Conservation (phyloP, 92 coral and sea anemone species). For the Umimayanthus kanabou region DNA sequence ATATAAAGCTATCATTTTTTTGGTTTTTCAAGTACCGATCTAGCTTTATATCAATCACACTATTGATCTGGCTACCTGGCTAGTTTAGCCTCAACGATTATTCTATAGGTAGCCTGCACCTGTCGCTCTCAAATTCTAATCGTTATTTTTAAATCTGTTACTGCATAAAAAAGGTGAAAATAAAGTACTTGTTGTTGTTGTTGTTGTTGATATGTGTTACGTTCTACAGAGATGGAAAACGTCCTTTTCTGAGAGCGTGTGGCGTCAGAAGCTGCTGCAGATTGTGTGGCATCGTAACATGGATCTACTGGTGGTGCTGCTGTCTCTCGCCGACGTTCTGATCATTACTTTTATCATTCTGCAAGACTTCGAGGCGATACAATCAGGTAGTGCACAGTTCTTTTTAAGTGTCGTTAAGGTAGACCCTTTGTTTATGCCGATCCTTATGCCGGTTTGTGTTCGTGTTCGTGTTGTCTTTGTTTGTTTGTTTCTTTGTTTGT, state of each 20-base stretch:
- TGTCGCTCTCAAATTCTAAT: too few species aligned
- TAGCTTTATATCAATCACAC: too few species aligned
- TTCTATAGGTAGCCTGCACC: too few species aligned
- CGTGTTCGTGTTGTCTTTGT: not conserved
- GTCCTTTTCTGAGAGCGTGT: constrained; percentile 27
- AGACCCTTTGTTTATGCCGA: too few species aligned
- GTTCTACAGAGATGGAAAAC: constrained; percentile 37
- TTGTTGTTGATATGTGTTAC: not conserved
- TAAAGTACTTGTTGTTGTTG: too few species aligned
- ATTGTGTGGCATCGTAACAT: constrained; percentile 13
- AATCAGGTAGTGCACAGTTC: not conserved
- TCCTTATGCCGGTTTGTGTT: too few species aligned
- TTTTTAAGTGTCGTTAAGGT: not conserved
- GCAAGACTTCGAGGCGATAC: constrained; percentile 34
- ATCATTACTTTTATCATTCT: constrained; percentile 24
- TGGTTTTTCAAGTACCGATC: too few species aligned
- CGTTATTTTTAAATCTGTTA: too few species aligned
- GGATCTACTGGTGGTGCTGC: constrained; percentile 5
- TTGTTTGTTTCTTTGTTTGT: not conserved
- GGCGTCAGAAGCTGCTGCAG: constrained; percentile 26
- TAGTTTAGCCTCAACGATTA: too few species aligned
- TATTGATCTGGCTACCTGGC: too few species aligned
- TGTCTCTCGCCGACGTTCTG: constrained; percentile 7
- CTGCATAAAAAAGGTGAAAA: too few species aligned
- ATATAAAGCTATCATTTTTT: too few species aligned